A percentile compares a stretch with the other conserved stretches of the same genome.
Conservation (phyloP, 2,113 vertebrate species). For the rabbit (Oryctolagus cuniculus) region mOryCun1.1 NC_091433.1:113342001-113342500, state of each 20-base stretch:
- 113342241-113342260: background rate
- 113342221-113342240: background rate
- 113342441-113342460: too few relatives aligned
- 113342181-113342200: background rate
- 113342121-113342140: background rate
- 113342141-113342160: background rate
- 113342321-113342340: background rate
- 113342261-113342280: background rate
- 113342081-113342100: background rate
- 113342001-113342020: background rate
- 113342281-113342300: background rate
- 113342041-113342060: background rate
- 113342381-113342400: too few relatives aligned
- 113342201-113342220: background rate
- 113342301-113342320: background rate
- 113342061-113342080: background rate
- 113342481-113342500: too few relatives aligned
- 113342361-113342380: too few relatives aligned
- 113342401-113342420: too few relatives aligned
- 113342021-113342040: background rate
- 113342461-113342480: too few relatives aligned
- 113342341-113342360: background rate
- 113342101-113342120: conserved; percentile 25
- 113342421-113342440: too few relatives aligned
- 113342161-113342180: background rate